phyloP scores from a whole-genome alignment of 2,888 invertebrate species.

The Caenorhabditis sulstoni region DNA sequence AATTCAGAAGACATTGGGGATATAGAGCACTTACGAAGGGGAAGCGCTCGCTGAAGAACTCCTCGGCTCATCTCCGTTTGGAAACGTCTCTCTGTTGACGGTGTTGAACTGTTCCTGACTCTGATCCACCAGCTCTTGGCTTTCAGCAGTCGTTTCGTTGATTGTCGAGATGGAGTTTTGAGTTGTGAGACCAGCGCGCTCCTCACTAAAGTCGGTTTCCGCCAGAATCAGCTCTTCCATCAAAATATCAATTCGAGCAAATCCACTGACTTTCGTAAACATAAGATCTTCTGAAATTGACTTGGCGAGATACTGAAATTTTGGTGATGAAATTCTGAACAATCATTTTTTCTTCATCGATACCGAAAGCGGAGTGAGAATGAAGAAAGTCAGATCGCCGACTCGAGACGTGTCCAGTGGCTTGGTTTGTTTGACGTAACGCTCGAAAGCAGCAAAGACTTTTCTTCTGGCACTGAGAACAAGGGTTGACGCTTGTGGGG shows the following conservation, averaged over 20 bases:
- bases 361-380: constrained; percentile 78
- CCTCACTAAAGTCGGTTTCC: constrained; percentile 62
- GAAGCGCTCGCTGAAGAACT: constrained; percentile 33
- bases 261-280: constrained; percentile 78
- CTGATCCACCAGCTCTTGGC: constrained; percentile 20
- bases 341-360: too few species aligned
- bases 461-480: constrained; percentile 93
- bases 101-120: too few species aligned
- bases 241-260: constrained; percentile 76
- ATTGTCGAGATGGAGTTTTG: constrained; percentile 23
- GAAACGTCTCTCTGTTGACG: too few species aligned
- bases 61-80: constrained; percentile 22
- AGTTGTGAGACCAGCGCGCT: constrained; percentile 36
- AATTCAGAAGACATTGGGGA: background rate
- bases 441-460: constrained; percentile 94
- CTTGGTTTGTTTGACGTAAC: constrained; percentile 91
- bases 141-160: constrained; percentile 20
- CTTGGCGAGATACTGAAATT: constrained; percentile 75
- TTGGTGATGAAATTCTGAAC: background rate
- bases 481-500: constrained; percentile 86
- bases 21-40: constrained; percentile 30
- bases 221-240: constrained; percentile 80
- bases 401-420: constrained; percentile 94
- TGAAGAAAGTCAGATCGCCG: constrained; percentile 86
- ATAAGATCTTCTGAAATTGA: constrained; percentile 78